These are phyloP conservation scores for Cephalopachus bancanus DNA, from an alignment of 2,797 vertebrate species.

Conservation along the genomic window DNA sequence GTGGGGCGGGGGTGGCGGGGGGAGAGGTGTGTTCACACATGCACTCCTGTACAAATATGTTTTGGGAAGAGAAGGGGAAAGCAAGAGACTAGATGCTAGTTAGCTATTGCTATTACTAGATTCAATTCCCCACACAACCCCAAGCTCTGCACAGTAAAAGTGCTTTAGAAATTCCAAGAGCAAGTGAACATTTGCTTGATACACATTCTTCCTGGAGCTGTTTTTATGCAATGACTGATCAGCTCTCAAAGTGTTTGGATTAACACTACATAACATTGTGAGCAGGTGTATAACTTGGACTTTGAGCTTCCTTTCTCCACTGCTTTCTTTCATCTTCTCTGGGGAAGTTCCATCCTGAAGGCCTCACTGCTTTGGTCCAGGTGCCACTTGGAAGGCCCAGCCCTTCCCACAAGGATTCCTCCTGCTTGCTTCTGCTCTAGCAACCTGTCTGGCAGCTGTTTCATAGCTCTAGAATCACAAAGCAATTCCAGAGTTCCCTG, in stretches of 20 bases:
- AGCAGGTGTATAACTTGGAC: background rate
- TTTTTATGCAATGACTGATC: background rate
- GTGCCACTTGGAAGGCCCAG: background rate
- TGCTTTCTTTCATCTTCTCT: background rate
- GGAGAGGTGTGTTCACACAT: background rate
- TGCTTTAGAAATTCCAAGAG: slow-evolving; percentile 6
- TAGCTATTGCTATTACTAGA: background rate
- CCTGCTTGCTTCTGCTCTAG: slow-evolving; percentile 31
- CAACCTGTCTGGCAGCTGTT: slow-evolving; percentile 31
- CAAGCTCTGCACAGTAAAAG: background rate
- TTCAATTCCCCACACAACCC: background rate
- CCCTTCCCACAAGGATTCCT: slow-evolving; percentile 24
- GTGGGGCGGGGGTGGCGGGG: no score
- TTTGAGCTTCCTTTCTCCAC: background rate
- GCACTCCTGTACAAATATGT: background rate
- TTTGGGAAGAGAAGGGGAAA: background rate
- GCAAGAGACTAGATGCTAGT: background rate
- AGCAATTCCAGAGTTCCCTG: slow-evolving; percentile 3
- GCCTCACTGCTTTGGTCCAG: background rate
- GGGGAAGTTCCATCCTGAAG: background rate
- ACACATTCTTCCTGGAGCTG: background rate
- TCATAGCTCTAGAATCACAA: slow-evolving; percentile 41
- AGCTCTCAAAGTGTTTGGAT: background rate
- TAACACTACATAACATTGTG: background rate
- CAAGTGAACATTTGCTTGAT: background rate